phyloP scores from a whole-genome alignment of 2,888 invertebrate genomes.

The Prenolepis imparis region DNA sequence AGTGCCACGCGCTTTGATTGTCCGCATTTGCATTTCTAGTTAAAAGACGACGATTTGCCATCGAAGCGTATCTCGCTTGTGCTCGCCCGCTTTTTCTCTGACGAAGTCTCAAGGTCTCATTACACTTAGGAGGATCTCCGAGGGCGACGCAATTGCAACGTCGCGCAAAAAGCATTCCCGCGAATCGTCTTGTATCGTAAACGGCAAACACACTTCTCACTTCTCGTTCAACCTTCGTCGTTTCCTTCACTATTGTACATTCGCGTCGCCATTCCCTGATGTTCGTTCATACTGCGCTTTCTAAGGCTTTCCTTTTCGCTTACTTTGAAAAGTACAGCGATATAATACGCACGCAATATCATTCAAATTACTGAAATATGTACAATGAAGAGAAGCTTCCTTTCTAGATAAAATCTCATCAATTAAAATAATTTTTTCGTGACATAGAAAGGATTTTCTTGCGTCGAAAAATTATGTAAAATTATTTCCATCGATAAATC shows the following conservation, averaged over 20 bases:
- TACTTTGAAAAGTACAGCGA: background rate
- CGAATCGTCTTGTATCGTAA: slow-evolving; percentile 38
- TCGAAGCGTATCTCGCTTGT: background rate
- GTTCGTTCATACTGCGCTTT: slow-evolving; percentile 3
- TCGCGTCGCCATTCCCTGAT: background rate
- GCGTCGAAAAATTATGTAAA: background rate
- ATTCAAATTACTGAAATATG: background rate
- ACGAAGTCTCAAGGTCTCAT: slow-evolving; percentile 50
- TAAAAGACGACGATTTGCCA: slow-evolving; percentile 39
- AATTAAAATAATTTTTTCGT: slow-evolving; percentile 11
- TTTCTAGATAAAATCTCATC: background rate
- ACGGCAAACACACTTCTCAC: slow-evolving; percentile 11
- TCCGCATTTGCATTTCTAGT: slow-evolving; percentile 9
- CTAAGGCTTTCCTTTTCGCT: background rate
- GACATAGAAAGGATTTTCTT: slow-evolving; percentile 4
- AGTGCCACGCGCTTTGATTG: background rate
- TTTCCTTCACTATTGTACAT: background rate
- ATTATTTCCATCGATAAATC: background rate
- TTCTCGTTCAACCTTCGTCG: slow-evolving; percentile 1
- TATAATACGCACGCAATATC: background rate
- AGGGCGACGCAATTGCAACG: slow-evolving; percentile 40
- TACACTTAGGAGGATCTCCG: slow-evolving; percentile 32
- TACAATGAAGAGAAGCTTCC: background rate
- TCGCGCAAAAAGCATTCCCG: slow-evolving; percentile 40
- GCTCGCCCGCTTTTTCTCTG: slow-evolving; percentile 24